Conservation (phyloP, 2,113 vertebrate species). For the Oncorhynchus gorbuscha region DNA sequence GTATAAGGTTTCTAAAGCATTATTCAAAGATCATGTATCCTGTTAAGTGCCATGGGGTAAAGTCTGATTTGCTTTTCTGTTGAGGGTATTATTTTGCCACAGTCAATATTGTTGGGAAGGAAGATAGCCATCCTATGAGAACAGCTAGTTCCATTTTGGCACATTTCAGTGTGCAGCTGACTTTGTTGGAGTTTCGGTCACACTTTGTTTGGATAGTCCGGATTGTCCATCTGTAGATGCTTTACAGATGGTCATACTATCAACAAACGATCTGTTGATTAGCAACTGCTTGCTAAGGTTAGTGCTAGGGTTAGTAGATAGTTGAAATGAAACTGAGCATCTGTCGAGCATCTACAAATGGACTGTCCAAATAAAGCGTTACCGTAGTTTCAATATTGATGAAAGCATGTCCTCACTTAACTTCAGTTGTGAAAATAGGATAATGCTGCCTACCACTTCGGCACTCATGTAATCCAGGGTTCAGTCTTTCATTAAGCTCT, state of each 20-base stretch:
- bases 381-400: not conserved
- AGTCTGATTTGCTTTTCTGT: slow-evolving; percentile 22
- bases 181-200: not conserved
- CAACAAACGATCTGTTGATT: no score
- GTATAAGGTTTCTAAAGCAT: slow-evolving; percentile 37
- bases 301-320: no score
- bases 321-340: no score
- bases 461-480: not conserved
- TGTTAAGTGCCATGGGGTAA: slow-evolving; percentile 31
- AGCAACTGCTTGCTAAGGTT: no score
- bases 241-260: no score
- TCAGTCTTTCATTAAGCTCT: not conserved
- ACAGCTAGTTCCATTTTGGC: not conserved
- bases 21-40: slow-evolving; percentile 43
- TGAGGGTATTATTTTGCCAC: slow-evolving; percentile 1
- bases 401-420: not conserved
- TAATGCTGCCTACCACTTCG: not conserved
- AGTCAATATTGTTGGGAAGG: not conserved
- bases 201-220: no score
- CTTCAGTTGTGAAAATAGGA: not conserved
- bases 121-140: slow-evolving; percentile 5
- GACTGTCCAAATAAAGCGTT: no score
- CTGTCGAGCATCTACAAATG: no score
- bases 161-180: not conserved
- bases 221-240: no score